phyloP scores from a whole-genome alignment of 2,888 invertebrate species.

The Malacosoma neustria region DNA sequence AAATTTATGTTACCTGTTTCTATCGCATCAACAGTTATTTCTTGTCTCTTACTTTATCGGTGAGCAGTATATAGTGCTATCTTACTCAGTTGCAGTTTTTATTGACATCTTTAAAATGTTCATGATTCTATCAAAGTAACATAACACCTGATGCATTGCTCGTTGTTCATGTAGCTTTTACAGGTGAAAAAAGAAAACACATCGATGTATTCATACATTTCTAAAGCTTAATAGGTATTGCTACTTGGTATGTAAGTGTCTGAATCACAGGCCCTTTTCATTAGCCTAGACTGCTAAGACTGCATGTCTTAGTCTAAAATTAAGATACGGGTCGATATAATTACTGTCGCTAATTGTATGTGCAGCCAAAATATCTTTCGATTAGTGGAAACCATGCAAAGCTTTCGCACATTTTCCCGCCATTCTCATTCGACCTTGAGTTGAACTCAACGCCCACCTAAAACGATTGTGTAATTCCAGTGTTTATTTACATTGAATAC shows the following conservation, averaged over 20 bases:
- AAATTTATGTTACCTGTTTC: constrained; percentile 16
- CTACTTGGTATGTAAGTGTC: neutral
- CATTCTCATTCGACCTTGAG: constrained; percentile 53
- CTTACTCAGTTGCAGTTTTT: constrained; percentile 34
- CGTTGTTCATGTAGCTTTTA: too few relatives aligned
- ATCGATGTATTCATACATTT: too few relatives aligned
- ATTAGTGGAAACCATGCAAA: constrained; percentile 8
- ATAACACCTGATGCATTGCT: too few relatives aligned
- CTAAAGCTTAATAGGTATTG: too few relatives aligned
- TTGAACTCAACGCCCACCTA: constrained; percentile 44
- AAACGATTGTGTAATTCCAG: constrained; percentile 45
- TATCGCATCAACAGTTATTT: constrained; percentile 38
- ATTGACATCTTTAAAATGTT: constrained; percentile 37
- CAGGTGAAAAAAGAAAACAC: too few relatives aligned
- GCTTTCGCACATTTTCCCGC: constrained; percentile 44
- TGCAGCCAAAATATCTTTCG: neutral
- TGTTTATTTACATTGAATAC: constrained; percentile 44
- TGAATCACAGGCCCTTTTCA: neutral
- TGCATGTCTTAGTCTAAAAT: neutral
- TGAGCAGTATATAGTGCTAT: constrained; percentile 14
- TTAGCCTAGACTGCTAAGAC: neutral
- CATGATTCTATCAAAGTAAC: constrained; percentile 12
- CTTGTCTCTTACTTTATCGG: constrained; percentile 22
- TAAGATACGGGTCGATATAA: constrained; percentile 6
- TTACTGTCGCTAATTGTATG: neutral